Conservation (phyloP, 92 coral and sea anemone species). For the Scolanthus callimorphus region DNA sequence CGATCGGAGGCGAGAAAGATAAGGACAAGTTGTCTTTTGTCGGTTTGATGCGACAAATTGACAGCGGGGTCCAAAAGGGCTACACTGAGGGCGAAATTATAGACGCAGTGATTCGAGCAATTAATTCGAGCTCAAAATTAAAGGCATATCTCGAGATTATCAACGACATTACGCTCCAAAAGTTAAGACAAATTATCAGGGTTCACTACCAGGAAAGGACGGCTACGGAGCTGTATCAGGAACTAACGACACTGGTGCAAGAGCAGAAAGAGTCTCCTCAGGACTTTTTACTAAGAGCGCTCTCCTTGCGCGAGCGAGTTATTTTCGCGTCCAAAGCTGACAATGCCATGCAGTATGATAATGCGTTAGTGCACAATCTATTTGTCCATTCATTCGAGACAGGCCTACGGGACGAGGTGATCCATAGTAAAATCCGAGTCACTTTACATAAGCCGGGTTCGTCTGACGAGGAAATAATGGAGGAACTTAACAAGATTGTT, state of each 20-base stretch:
- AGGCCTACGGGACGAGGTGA: conserved; percentile 35
- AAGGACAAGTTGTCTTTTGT: conserved; percentile 25
- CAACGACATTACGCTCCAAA: conserved; percentile 21
- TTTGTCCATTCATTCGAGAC: conserved; percentile 35
- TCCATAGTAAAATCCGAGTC: conserved; percentile 31
- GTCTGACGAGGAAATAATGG: conserved; percentile 44
- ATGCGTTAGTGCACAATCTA: conserved; percentile 19
- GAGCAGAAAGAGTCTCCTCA: conserved; percentile 22
- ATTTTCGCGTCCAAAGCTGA: conserved; percentile 35
- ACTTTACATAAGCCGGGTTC: conserved; percentile 24
- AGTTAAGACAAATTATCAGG: conserved; percentile 18
- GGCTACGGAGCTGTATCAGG: conserved; percentile 36
- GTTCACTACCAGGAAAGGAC: conserved; percentile 28
- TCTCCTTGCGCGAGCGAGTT: conserved; percentile 26
- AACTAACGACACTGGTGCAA: conserved; percentile 33
- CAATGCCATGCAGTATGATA: conserved; percentile 30
- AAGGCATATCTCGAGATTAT: conserved; percentile 36
- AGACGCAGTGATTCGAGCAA: conserved; percentile 25
- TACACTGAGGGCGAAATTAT: conserved; percentile 25
- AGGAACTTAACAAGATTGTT: conserved; percentile 31
- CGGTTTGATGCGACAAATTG: conserved; percentile 35
- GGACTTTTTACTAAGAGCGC: conserved; percentile 35
- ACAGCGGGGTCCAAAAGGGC: conserved; percentile 21
- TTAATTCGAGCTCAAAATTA: conserved; percentile 27
- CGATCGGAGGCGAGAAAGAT: conserved; percentile 21